Percentiles rank a stretch among this genome's conserved stretches.
These are phyloP conservation scores for Gallinago paraguaiae DNA, from an alignment of 2,113 vertebrate species.

Conservation along the genomic window DNA sequence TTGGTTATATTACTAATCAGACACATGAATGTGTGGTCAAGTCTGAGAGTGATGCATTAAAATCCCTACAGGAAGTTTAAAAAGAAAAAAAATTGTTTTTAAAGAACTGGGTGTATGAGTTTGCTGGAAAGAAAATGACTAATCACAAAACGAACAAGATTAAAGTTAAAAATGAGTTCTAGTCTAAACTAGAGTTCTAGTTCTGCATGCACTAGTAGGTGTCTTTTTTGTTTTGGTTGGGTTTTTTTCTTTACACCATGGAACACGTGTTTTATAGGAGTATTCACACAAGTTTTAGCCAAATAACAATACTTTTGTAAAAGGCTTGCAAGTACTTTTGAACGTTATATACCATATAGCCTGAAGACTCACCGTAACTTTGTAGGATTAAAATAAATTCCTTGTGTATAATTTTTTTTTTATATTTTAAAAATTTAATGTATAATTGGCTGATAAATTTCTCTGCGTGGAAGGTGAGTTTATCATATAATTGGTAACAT, in stretches of 20 bases:
- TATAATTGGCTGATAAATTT: not conserved
- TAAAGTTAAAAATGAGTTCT: not conserved
- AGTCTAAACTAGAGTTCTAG: not conserved
- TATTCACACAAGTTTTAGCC: not conserved
- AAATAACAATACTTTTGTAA: not conserved
- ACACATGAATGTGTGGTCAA: rapidly evolving
- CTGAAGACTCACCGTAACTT: not conserved
- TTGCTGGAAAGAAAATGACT: not conserved
- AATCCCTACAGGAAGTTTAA: not conserved
- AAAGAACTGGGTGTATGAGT: not conserved
- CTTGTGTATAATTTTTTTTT: not conserved
- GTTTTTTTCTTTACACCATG: not conserved
- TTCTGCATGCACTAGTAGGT: not conserved
- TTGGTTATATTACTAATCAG: not conserved
- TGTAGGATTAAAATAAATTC: not conserved
- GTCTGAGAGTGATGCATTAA: not conserved
- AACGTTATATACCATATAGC: not conserved
- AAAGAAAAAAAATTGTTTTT: not conserved
- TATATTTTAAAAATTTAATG: not conserved
- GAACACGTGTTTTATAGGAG: not conserved
- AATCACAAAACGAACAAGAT: not conserved
- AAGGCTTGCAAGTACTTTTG: not conserved
- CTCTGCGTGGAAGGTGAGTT: not conserved
- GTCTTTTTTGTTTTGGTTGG: not conserved
- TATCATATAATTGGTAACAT: not conserved